phyloP scores from a whole-genome alignment of 2,113 vertebrate genomes.

The Apodemus speciosus region DNA sequence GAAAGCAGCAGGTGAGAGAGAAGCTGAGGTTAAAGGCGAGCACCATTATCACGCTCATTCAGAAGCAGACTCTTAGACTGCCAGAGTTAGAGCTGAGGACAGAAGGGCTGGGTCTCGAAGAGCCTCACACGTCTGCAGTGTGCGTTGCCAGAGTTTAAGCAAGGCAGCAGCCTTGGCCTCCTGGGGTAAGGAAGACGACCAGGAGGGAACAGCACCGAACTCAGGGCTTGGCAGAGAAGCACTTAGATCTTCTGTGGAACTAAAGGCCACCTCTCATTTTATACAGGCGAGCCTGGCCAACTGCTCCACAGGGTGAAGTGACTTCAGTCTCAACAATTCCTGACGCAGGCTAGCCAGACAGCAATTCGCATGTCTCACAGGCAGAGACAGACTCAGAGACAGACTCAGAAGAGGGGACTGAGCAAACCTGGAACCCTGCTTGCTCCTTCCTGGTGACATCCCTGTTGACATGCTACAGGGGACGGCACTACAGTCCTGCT shows the following conservation, averaged over 20 bases:
- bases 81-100: neutral
- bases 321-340: neutral
- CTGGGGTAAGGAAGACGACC: neutral
- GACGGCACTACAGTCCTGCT: neutral
- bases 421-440: too few relatives aligned
- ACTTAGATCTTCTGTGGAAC: neutral
- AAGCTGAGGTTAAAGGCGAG: neutral
- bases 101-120: neutral
- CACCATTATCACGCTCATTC: neutral
- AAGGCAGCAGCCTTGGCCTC: neutral
- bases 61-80: neutral
- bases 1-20: neutral
- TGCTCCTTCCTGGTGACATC: neutral
- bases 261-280: neutral
- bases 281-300: neutral
- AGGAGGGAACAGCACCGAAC: neutral
- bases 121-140: accelerated
- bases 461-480: neutral
- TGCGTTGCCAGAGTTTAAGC: neutral
- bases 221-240: neutral
- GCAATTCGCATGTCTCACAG: neutral
- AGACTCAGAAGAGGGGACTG: neutral
- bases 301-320: neutral
- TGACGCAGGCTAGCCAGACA: neutral
- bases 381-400: too few relatives aligned